phyloP scores from a whole-genome alignment of 1,140 invertebrate genomes.

The Cotesia glomerata region DNA sequence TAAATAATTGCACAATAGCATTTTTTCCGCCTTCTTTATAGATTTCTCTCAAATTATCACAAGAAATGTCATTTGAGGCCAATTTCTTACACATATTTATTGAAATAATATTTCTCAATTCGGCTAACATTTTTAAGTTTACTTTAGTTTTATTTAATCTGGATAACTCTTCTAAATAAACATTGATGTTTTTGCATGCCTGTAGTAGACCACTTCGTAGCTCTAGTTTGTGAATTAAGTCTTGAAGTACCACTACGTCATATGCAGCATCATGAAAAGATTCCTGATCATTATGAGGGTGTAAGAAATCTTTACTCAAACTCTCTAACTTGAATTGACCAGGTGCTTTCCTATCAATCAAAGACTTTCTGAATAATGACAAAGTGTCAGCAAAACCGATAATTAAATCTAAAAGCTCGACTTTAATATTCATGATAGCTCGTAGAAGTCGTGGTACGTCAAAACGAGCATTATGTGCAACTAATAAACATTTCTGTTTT shows the following conservation, averaged over 20 bases:
- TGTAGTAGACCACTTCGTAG: conserved; percentile 12
- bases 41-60: conserved; percentile 24
- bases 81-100: conserved; percentile 27
- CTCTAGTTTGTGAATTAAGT: conserved; percentile 17
- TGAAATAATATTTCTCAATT: conserved; percentile 14
- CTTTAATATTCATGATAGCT: conserved; percentile 14
- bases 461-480: conserved; percentile 22
- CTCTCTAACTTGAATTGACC: conserved; percentile 23
- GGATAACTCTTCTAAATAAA: conserved; percentile 15
- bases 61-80: conserved; percentile 24
- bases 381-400: conserved; percentile 19
- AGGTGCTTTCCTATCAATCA: conserved; percentile 21
- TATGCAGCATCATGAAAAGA: conserved; percentile 26
- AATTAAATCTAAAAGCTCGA: conserved; percentile 19
- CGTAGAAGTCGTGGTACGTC: conserved; percentile 22
- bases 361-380: conserved; percentile 13
- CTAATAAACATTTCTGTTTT: conserved; percentile 19
- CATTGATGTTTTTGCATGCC: neutral
- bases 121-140: conserved; percentile 12
- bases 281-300: conserved; percentile 16
- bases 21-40: conserved; percentile 17
- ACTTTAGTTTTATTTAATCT: conserved; percentile 21
- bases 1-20: conserved; percentile 21
- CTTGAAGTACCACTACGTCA: conserved; percentile 20
- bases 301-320: conserved; percentile 21